Evolutionary conservation across 2,888 invertebrate genomes (phyloP).

Genomic region (Nymphalis polychloros): DNA sequence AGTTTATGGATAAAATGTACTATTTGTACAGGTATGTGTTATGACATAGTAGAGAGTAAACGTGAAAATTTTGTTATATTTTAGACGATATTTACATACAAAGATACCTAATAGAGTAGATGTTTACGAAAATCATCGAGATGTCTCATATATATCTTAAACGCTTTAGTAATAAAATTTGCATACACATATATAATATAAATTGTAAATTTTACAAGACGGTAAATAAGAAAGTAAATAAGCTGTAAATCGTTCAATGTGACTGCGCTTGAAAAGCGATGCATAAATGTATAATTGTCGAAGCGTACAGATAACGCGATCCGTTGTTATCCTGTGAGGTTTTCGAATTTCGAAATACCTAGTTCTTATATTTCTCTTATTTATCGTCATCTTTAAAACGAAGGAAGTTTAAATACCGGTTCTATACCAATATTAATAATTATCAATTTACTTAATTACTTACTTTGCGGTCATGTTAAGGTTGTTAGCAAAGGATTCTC

Average conservation of each 20-base stretch:
- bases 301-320: background rate
- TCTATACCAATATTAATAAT: too few species aligned
- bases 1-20: background rate
- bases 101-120: background rate
- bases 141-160: too few species aligned
- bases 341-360: background rate
- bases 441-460: too few species aligned
- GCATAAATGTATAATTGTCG: constrained; percentile 1
- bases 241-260: constrained; percentile 6
- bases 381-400: too few species aligned
- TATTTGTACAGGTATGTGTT: background rate
- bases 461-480: too few species aligned
- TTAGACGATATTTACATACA: background rate
- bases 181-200: background rate
- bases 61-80: background rate
- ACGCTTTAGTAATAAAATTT: background rate
- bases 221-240: background rate
- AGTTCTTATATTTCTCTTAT: too few species aligned
- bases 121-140: background rate
- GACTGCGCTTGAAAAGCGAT: constrained; percentile 6
- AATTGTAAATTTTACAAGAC: background rate
- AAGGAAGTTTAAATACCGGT: too few species aligned
- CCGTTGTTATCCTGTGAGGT: background rate
- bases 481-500: too few species aligned
- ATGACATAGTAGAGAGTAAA: background rate